These are phyloP conservation scores for Spisula subtruncata DNA, from an alignment of 2,888 invertebrate species.

Conservation along the genomic window DNA sequence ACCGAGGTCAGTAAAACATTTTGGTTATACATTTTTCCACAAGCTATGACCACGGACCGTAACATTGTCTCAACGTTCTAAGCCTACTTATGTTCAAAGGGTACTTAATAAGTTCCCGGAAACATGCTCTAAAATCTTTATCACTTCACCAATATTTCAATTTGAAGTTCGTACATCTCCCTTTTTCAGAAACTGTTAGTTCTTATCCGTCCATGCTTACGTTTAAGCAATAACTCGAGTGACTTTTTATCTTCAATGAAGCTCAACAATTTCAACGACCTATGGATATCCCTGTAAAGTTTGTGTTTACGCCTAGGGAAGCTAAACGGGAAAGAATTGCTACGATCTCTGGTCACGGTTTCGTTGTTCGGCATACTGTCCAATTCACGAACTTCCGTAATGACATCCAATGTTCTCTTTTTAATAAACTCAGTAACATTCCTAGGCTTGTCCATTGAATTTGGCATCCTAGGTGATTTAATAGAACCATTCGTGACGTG, in stretches of 20 bases:
- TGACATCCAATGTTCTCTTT: conserved; percentile 20
- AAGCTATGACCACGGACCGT: too few species aligned
- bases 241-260: conserved; percentile 53
- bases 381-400: conserved; percentile 10
- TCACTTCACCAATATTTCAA: too few species aligned
- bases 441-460: neutral
- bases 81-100: too few species aligned
- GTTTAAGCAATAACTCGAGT: conserved; percentile 7
- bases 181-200: conserved; percentile 31
- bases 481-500: neutral
- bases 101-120: too few species aligned
- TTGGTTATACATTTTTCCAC: too few species aligned
- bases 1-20: too few species aligned
- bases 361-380: neutral
- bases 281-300: conserved; percentile 29
- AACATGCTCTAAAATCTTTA: too few species aligned
- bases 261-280: neutral
- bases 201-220: conserved; percentile 19
- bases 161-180: too few species aligned
- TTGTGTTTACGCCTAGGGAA: conserved; percentile 25
- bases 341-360: neutral
- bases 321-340: conserved; percentile 31
- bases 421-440: neutral
- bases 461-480: neutral
- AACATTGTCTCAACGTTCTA: too few species aligned